phyloP scores from a whole-genome alignment of 2,113 vertebrate genomes.

The Eurystomus gularis region DNA sequence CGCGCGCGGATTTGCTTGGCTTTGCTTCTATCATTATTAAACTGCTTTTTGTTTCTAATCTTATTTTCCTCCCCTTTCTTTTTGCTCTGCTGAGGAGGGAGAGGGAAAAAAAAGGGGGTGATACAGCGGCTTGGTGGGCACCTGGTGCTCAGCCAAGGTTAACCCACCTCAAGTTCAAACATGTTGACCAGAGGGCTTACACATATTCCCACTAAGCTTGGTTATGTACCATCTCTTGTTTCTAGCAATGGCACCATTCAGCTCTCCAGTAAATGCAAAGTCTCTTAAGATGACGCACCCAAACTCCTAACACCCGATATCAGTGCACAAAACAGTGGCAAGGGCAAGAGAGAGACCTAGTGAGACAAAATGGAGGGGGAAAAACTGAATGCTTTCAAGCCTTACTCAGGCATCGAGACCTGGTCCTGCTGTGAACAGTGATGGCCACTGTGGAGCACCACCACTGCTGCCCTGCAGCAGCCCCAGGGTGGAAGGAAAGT shows the following conservation, averaged over 20 bases:
- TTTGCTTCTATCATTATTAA: no score
- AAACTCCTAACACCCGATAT: neutral
- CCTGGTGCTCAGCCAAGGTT: no score
- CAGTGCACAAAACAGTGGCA: neutral
- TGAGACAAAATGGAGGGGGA: neutral
- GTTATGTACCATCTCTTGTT: neutral
- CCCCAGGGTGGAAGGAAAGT: neutral
- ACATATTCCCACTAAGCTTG: rapidly evolving
- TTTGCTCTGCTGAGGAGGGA: no score
- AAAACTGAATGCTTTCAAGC: neutral
- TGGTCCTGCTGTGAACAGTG: neutral
- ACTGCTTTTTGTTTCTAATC: no score
- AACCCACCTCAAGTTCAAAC: no score
- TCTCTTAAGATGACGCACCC: neutral
- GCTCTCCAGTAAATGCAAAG: neutral
- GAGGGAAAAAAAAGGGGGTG: no score
- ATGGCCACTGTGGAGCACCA: neutral
- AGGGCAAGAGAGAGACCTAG: neutral
- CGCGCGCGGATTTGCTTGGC: no score
- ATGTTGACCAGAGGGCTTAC: neutral
- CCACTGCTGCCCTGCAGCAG: neutral
- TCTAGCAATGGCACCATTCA: neutral
- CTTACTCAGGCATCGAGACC: neutral
- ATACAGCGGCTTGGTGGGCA: no score
- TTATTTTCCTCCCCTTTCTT: no score